phyloP scores from a whole-genome alignment of 2,797 vertebrate species.

The Psittacula echo region DNA sequence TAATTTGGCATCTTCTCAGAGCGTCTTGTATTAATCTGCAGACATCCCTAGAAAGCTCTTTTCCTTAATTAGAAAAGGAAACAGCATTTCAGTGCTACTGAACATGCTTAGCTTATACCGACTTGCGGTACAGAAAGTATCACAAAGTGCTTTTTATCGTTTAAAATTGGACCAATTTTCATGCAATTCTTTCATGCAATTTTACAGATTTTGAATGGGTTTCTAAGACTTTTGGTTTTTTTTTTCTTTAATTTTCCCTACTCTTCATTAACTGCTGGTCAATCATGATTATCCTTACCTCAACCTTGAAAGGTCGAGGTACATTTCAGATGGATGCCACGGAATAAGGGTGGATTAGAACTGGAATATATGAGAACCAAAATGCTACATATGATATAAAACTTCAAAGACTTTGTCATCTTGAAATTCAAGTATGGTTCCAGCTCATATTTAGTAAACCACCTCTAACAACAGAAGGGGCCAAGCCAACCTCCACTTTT shows the following conservation, averaged over 20 bases:
- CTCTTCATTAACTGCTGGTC: background rate
- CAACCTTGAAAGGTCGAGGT: background rate
- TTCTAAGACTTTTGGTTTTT: background rate
- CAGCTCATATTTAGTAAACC: background rate
- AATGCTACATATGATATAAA: background rate
- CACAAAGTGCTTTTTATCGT: background rate
- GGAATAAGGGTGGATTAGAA: background rate
- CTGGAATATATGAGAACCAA: background rate
- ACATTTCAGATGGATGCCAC: background rate
- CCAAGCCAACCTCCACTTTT: background rate
- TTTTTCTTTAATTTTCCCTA: background rate
- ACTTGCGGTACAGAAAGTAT: background rate
- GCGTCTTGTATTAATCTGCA: slow-evolving; percentile 2
- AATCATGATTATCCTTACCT: background rate
- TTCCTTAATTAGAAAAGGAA: slow-evolving; percentile 39
- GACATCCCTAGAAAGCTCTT: slow-evolving; percentile 39
- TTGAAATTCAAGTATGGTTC: background rate
- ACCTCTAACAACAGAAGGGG: background rate
- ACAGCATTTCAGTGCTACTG: background rate
- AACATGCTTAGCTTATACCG: background rate
- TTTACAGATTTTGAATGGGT: background rate
- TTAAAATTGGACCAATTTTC: background rate
- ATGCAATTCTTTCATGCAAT: background rate
- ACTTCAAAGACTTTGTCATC: background rate
- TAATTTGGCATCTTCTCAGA: slow-evolving; percentile 23